Percentiles rank a stretch among this genome's conserved stretches.
Conservation (phyloP, 2,888 invertebrate genomes). For the Phlogophora meticulosa region DNA sequence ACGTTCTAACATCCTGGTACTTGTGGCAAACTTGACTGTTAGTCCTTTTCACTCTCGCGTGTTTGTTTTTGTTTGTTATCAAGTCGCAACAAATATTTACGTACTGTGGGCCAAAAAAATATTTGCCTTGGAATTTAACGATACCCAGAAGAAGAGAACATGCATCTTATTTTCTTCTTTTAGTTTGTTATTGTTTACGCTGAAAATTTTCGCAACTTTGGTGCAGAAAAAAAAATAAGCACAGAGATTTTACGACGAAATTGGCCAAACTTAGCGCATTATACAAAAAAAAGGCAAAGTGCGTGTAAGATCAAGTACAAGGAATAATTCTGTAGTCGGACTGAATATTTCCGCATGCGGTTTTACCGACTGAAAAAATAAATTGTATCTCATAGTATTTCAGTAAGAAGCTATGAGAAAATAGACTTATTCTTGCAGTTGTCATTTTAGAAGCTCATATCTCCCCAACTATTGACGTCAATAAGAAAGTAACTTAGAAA, state of each 20-base stretch:
- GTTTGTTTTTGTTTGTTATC: slow-evolving; percentile 51
- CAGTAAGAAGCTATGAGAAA: no score
- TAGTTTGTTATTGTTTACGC: background rate
- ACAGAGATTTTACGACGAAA: slow-evolving; percentile 19
- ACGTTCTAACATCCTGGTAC: slow-evolving; percentile 85
- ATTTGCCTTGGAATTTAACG: slow-evolving; percentile 7
- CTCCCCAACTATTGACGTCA: no score
- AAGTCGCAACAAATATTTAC: slow-evolving; percentile 40
- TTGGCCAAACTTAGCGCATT: slow-evolving; percentile 24
- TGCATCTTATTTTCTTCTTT: slow-evolving; percentile 3
- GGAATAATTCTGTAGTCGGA: no score
- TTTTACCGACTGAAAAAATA: no score
- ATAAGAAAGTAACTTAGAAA: no score
- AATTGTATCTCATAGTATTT: no score
- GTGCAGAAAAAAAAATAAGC: background rate
- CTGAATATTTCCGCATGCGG: no score
- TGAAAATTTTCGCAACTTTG: background rate
- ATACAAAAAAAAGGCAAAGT: slow-evolving; percentile 63
- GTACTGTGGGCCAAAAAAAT: slow-evolving; percentile 23
- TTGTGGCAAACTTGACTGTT: slow-evolving; percentile 74
- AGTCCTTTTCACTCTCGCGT: slow-evolving; percentile 72
- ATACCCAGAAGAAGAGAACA: slow-evolving; percentile 14
- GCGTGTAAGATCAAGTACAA: no score
- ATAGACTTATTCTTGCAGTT: no score
- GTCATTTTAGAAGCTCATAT: no score